Evolutionary conservation across 2,888 invertebrate genomes (phyloP).

Genomic region (Criorhina ranunculi): DNA sequence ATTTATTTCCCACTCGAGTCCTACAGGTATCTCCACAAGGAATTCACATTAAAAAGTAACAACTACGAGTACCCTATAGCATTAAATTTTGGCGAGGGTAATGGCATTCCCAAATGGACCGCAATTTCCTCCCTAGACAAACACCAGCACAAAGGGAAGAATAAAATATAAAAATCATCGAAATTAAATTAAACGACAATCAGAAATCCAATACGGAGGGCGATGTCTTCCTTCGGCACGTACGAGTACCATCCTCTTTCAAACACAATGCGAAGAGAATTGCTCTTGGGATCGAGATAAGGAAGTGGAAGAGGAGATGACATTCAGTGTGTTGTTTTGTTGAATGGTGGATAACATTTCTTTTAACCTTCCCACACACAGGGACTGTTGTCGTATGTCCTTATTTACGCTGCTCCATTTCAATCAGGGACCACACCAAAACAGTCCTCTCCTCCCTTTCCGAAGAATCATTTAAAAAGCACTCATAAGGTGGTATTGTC

Average conservation of each 20-base stretch:
- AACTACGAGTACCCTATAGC: neutral
- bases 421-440: slow-evolving; percentile 24
- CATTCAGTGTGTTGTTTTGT: slow-evolving; percentile 47
- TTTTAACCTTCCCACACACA: neutral
- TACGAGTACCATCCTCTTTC: slow-evolving; percentile 13
- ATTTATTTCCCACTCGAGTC: neutral
- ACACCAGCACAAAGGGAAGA: slow-evolving; percentile 11
- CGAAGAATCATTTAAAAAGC: neutral
- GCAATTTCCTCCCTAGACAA: slow-evolving; percentile 15
- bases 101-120: slow-evolving; percentile 13
- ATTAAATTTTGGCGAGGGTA: too few species aligned
- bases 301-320: slow-evolving; percentile 32
- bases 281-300: slow-evolving; percentile 50
- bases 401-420: slow-evolving; percentile 27
- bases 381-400: slow-evolving; percentile 5
- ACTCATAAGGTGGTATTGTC: neutral
- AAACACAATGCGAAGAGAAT: slow-evolving; percentile 19
- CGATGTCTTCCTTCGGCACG: slow-evolving; percentile 40
- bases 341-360: slow-evolving; percentile 33
- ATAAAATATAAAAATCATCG: slow-evolving; percentile 58
- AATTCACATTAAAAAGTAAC: slow-evolving; percentile 12
- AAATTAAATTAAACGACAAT: slow-evolving; percentile 73
- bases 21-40: slow-evolving; percentile 18
- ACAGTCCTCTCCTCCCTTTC: slow-evolving; percentile 17
- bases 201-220: slow-evolving; percentile 50